These are phyloP conservation scores for Tachina fera DNA, from an alignment of 2,888 invertebrate genomes.

Conservation along the genomic window DNA sequence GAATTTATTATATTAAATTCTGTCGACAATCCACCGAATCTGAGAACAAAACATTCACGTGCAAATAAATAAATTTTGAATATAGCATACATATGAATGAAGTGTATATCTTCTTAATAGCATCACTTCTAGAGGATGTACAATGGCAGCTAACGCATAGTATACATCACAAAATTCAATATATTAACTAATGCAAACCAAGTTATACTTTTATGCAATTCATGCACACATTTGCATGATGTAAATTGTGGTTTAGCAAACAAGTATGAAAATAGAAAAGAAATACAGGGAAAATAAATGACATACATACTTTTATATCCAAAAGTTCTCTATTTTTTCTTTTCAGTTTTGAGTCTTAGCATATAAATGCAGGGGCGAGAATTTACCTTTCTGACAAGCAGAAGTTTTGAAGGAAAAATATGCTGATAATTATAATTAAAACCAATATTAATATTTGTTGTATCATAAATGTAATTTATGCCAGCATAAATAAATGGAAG, in stretches of 20 bases:
- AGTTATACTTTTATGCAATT: slow-evolving; percentile 32
- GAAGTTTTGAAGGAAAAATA: slow-evolving; percentile 22
- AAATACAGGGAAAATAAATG: slow-evolving; percentile 26
- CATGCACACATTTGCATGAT: slow-evolving; percentile 4
- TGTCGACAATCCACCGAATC: too few relatives aligned
- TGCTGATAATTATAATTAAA: slow-evolving; percentile 38
- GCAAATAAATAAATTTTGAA: too few relatives aligned
- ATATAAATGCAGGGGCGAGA: background rate
- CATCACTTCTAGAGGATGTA: too few relatives aligned
- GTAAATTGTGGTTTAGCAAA: slow-evolving; percentile 37
- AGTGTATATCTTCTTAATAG: too few relatives aligned
- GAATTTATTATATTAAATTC: too few relatives aligned
- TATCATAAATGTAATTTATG: slow-evolving; percentile 3
- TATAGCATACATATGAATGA: too few relatives aligned
- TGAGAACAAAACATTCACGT: too few relatives aligned
- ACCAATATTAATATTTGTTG: background rate
- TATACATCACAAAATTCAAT: background rate
- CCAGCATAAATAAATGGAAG: slow-evolving; percentile 17
- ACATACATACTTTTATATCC: background rate
- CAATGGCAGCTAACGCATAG: too few relatives aligned
- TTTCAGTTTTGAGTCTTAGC: background rate
- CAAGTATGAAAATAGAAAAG: background rate
- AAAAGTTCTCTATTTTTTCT: slow-evolving; percentile 12
- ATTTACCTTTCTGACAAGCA: background rate
- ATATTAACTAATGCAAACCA: slow-evolving; percentile 7